phyloP scores from a whole-genome alignment of 2,888 invertebrate genomes.

The Cerceris ruficornis region DNA sequence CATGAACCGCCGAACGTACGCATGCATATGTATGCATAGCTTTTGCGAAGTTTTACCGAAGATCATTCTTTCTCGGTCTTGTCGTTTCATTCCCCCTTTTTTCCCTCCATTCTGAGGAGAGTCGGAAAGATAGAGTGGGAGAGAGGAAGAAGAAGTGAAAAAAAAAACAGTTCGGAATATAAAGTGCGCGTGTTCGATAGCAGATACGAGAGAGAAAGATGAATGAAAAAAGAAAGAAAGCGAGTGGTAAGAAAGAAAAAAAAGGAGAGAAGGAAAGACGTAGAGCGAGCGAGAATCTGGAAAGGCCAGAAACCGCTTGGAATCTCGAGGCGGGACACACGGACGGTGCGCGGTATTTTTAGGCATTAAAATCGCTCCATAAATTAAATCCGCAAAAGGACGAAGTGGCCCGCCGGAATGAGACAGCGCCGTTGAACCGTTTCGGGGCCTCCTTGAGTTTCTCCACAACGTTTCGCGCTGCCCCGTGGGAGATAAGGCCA shows the following conservation, averaged over 20 bases:
- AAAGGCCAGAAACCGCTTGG: slow-evolving; percentile 63
- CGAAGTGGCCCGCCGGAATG: slow-evolving; percentile 66
- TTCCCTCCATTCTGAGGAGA: background rate
- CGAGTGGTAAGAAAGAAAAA: background rate
- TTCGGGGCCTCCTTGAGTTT: slow-evolving; percentile 70
- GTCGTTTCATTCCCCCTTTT: slow-evolving; percentile 14
- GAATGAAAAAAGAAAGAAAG: slow-evolving; percentile 28
- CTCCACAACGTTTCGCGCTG: slow-evolving; percentile 55
- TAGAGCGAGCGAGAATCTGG: slow-evolving; percentile 39
- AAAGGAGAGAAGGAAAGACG: slow-evolving; percentile 38
- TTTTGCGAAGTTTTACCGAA: background rate
- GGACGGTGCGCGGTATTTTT: slow-evolving; percentile 74
- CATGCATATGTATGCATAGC: background rate
- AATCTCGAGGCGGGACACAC: slow-evolving; percentile 57
- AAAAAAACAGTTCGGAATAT: background rate
- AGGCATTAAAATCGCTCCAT: slow-evolving; percentile 79
- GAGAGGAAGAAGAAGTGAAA: slow-evolving; percentile 1
- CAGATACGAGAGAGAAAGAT: slow-evolving; percentile 21
- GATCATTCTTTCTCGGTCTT: slow-evolving; percentile 1
- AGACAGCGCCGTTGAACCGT: slow-evolving; percentile 68
- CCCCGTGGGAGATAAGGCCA: slow-evolving; percentile 73
- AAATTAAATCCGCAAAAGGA: slow-evolving; percentile 78
- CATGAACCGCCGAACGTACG: slow-evolving; percentile 11
- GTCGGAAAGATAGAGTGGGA: slow-evolving; percentile 1
- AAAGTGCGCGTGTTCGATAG: slow-evolving; percentile 16